Base-by-base conservation (phyloP, 2,888 invertebrate species). In the Leucoma salicis region DNA sequence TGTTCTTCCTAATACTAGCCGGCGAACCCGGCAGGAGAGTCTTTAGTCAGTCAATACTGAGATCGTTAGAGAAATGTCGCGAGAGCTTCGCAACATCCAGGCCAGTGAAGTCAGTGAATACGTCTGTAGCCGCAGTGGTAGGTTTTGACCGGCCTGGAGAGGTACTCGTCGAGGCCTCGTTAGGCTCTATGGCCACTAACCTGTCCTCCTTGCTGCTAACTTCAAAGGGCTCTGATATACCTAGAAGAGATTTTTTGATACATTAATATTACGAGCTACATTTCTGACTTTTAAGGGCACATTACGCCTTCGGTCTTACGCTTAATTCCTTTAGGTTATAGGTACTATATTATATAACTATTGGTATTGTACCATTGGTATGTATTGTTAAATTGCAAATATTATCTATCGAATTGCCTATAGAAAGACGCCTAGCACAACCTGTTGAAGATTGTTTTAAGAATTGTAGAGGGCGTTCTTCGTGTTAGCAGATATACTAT, bases 21-120 rank as follows among this genome's bases (percentile, higher is more conserved):
- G 88, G 87, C n/a, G 88, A 86, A 25, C 83, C 79, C 35, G 85
- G 90, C 71, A 82, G 61, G 70, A 84, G 87, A 35, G 66, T 68
- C 73, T 72, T 90, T 81, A 90, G 88, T 90, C 90, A 90, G 84
- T 90, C 90, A 41, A 90, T 86, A 50, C 80, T 87, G 14, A 90
- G 70, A 45, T 90, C 90, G 65, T 90, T 85, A 0, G 88, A 79
- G 74, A 88, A 88, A 41, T 90, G 89, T 14, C 89, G 78, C 35
- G 88, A 90, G 11, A 89, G 78, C 53, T 81, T 87, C 1, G 86
- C 80, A 0, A 90, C 88, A 39, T 90, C 89, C 0, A 90, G 65
- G 0, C 86, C 88, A 0, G 87, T 79, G 71, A 90, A 87, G 54
- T 90, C 90, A 0, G 82, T 86, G 73, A 90, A 86, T 4, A 90